These are phyloP conservation scores for Dasyornis broadbenti DNA, from an alignment of 2,113 vertebrate genomes.

Conservation along the genomic window DNA sequence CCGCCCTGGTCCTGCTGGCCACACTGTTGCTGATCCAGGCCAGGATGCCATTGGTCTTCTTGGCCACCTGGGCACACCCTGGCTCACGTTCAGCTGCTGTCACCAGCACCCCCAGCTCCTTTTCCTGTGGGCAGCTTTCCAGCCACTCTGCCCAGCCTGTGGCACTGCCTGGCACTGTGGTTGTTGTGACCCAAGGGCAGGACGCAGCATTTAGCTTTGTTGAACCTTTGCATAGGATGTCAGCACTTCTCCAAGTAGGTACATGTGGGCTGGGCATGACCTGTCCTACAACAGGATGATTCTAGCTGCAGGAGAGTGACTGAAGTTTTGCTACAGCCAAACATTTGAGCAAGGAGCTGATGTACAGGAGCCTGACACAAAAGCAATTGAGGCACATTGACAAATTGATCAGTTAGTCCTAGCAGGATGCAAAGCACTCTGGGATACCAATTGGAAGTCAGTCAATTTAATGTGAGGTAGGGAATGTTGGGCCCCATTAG, in stretches of 20 bases:
- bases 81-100: not conserved
- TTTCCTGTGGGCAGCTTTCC: not conserved
- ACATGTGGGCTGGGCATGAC: not conserved
- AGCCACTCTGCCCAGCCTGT: not conserved
- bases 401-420: not conserved
- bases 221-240: not conserved
- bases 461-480: not conserved
- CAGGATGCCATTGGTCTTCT: not conserved
- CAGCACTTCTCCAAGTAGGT: not conserved
- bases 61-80: not conserved
- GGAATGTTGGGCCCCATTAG: conserved; percentile 29
- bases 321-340: not conserved
- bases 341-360: not conserved
- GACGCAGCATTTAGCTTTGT: not conserved
- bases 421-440: not conserved
- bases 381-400: not conserved
- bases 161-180: not conserved
- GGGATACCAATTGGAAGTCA: not conserved
- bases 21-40: not conserved
- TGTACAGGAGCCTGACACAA: not conserved
- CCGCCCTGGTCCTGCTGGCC: not conserved
- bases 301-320: not conserved
- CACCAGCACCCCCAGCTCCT: not conserved
- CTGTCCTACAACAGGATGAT: not conserved
- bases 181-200: not conserved